phyloP scores from a whole-genome alignment of 1,140 invertebrate genomes.

The Ladona fulva region DNA sequence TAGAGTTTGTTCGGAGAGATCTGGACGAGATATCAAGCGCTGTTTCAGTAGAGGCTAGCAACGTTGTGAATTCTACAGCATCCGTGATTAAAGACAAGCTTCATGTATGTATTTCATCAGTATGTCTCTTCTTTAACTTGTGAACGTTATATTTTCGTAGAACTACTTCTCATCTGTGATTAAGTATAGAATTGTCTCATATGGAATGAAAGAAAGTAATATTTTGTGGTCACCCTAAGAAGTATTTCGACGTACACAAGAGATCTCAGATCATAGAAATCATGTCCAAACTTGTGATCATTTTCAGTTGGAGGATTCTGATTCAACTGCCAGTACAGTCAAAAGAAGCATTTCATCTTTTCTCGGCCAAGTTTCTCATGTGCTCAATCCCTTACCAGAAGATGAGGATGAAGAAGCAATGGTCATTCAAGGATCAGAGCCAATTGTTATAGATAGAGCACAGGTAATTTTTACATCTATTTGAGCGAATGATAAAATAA shows the following conservation, averaged over 20 bases:
- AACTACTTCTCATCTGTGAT: constrained; percentile 17
- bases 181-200: neutral
- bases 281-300: neutral
- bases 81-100: constrained; percentile 55
- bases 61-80: constrained; percentile 51
- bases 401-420: constrained; percentile 57
- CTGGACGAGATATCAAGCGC: constrained; percentile 60
- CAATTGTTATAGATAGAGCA: constrained; percentile 17
- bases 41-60: constrained; percentile 56
- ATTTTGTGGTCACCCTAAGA: neutral
- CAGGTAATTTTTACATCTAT: neutral
- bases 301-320: constrained; percentile 54
- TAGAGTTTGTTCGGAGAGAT: constrained; percentile 67
- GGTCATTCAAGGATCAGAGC: constrained; percentile 39
- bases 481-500: no score
- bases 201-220: neutral
- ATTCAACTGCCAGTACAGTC: constrained; percentile 55
- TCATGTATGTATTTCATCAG: constrained; percentile 40
- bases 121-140: neutral
- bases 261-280: no score
- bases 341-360: constrained; percentile 60
- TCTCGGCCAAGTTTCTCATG: constrained; percentile 49
- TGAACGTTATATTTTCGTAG: neutral
- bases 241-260: no score
- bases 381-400: constrained; percentile 55